Evolutionary conservation across 2,797 vertebrate species (phyloP).

Genomic region (Tamandua tetradactyla): DNA sequence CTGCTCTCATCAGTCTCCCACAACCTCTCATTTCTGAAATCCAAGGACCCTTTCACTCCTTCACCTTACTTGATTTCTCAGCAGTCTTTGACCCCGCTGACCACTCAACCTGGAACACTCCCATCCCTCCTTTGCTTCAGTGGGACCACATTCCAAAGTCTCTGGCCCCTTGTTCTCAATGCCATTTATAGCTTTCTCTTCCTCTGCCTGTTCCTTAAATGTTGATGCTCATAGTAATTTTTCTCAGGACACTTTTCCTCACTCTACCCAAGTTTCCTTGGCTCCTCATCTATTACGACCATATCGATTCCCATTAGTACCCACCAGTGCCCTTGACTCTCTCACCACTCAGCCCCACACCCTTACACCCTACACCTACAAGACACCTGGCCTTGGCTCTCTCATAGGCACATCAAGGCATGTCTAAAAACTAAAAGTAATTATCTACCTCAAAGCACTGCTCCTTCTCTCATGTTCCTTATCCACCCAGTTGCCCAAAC

Average conservation of each 20-base stretch:
- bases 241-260: background rate
- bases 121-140: background rate
- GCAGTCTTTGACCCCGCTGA: background rate
- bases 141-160: background rate
- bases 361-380: background rate
- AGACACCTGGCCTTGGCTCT: background rate
- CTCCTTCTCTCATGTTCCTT: background rate
- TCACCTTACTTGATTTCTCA: background rate
- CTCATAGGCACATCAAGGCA: background rate
- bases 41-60: too few relatives aligned
- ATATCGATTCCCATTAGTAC: background rate
- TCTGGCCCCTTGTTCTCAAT: background rate
- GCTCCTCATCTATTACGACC: background rate
- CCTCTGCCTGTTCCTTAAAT: background rate
- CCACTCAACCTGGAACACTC: background rate
- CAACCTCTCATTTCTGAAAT: background rate
- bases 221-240: background rate
- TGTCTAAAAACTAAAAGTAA: background rate
- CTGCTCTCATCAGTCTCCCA: background rate
- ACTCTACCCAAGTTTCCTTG: background rate
- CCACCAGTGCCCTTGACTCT: accelerated
- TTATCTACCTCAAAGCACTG: background rate
- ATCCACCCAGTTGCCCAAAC: background rate
- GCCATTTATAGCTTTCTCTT: background rate
- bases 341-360: background rate